phyloP scores from a whole-genome alignment of 2,113 vertebrate genomes.

The Sylvicapra grimmia region DNA sequence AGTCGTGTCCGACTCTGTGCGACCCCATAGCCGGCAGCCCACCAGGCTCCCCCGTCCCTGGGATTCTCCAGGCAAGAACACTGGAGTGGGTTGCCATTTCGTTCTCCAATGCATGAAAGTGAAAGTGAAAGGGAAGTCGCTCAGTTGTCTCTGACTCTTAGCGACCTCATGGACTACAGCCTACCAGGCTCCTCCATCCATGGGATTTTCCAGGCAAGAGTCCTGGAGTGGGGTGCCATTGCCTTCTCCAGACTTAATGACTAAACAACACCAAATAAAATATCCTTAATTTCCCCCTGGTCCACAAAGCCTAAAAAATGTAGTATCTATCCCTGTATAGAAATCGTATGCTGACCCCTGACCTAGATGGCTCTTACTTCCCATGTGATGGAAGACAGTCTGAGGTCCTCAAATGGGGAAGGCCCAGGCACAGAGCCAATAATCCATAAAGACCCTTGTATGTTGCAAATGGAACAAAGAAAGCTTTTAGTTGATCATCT shows the following conservation, averaged over 20 bases:
- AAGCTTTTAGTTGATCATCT: not conserved
- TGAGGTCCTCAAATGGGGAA: not conserved
- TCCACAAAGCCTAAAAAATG: not conserved
- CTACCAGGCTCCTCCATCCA: too few species aligned
- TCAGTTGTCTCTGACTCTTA: too few species aligned
- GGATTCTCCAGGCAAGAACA: too few species aligned
- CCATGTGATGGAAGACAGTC: not conserved
- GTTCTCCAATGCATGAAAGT: too few species aligned
- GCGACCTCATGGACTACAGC: too few species aligned
- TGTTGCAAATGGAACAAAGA: slow-evolving; percentile 13
- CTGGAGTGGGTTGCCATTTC: too few species aligned
- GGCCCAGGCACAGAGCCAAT: not conserved
- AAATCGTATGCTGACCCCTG: not conserved
- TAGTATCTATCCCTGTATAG: not conserved
- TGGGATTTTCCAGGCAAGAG: too few species aligned
- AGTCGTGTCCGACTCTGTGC: accelerated
- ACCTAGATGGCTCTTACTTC: not conserved
- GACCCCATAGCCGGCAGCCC: too few species aligned
- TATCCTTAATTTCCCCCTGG: not conserved
- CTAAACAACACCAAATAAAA: not conserved
- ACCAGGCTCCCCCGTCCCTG: too few species aligned
- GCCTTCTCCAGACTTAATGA: not conserved
- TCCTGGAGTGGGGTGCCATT: too few species aligned
- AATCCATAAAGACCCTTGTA: not conserved
- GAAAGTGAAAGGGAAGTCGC: too few species aligned